Evolutionary conservation across 2,113 vertebrate species (phyloP).

Genomic region (Trachemys scripta): DNA sequence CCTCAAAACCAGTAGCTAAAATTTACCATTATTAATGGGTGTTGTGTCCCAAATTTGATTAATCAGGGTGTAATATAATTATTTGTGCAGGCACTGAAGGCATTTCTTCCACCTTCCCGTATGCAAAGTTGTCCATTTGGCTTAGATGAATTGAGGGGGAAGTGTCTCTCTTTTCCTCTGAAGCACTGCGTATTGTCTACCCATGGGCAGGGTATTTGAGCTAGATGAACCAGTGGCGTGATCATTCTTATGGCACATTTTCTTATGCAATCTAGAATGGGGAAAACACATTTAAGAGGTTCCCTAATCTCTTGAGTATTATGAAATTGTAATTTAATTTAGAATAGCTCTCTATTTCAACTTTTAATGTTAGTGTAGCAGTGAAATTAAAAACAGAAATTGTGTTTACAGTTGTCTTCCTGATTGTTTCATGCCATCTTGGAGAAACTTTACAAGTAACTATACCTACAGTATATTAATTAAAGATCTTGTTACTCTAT

Average conservation of each 20-base stretch:
- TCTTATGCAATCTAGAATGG: constrained; percentile 7
- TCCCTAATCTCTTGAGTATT: neutral
- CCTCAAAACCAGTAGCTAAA: neutral
- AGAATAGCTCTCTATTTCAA: neutral
- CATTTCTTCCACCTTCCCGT: constrained; percentile 22
- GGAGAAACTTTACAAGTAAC: neutral
- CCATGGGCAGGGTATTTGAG: constrained; percentile 18
- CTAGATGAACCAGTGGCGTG: neutral
- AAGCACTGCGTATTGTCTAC: constrained; percentile 30
- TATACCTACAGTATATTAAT: neutral
- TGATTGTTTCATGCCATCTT: neutral
- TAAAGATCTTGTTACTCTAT: neutral
- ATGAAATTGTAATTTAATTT: constrained; percentile 39
- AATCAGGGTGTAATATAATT: neutral
- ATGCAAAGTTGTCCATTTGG: constrained; percentile 31
- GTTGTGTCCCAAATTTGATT: neutral
- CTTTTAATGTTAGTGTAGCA: neutral
- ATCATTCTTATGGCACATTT: constrained; percentile 27
- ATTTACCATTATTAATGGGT: neutral
- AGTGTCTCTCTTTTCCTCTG: constrained; percentile 29
- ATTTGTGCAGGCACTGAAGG: constrained; percentile 1
- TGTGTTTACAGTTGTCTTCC: neutral
- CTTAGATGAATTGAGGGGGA: constrained; percentile 49
- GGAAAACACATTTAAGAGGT: neutral
- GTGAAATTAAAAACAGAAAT: neutral